Base-by-base conservation (phyloP, 2,888 invertebrate genomes). In the Lysandra bellargus region DNA sequence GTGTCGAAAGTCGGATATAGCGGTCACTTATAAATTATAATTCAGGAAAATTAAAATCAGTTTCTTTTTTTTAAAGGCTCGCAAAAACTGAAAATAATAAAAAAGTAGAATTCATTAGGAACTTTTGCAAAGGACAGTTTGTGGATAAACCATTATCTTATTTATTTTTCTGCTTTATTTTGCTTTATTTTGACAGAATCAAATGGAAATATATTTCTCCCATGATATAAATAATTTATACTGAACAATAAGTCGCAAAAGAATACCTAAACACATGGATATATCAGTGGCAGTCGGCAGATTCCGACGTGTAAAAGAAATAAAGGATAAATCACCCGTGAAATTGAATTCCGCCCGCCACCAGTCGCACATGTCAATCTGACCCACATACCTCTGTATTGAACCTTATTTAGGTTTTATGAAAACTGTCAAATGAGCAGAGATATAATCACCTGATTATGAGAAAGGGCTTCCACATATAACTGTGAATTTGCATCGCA, bases 261-360 rank as follows among this genome's bases (percentile, higher is more conserved):
- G 33, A 14, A 23, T 30, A 23, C 44, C 30, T 30, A 23, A 44
- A 75, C 49, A 44, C 49, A 9, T 44, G 74, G 7, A 40, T 44
- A 49, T 14, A 23, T 75, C 44, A 75, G 44, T 23, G 33, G 14
- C 64, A 64, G 23, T 23, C 23, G 64, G 4, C 69, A 23, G 9
- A 53, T 76, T 12, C 49, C 23, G 40, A 49, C 88, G 87, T 90
- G 88, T 89, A 88, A 92, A 92, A 89, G 89, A 91, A 92, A 92
- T 92, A 91, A 92, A 91, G 91, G 87, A 90, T 89, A 92, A 92
- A 93, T 92, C 92, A 92, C 91, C 92, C 93, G 93, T 93, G 92
- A 93, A 94, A 94, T 94, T 92, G 93, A 92, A 89, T 93, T 92
- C 89, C 89, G 89, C 85, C 89, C 88, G 85, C 81, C 83, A 86